phyloP scores from a whole-genome alignment of 2,113 vertebrate genomes.

The Tichodroma muraria region DNA sequence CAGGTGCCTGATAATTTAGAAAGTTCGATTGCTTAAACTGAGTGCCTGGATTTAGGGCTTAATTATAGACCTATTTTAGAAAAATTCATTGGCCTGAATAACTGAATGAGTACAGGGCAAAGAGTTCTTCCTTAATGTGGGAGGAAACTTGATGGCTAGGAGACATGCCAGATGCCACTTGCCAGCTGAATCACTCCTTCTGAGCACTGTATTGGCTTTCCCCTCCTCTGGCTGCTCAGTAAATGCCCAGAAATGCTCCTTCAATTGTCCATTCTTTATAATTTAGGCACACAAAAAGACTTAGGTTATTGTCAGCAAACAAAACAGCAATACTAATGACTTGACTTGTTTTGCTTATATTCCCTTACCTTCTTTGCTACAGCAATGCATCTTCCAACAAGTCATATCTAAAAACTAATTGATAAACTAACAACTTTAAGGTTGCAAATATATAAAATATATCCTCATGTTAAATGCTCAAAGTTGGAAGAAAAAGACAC shows the following conservation, averaged over 20 bases:
- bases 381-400: not conserved
- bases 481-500: not conserved
- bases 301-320: not conserved
- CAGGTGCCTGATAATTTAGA: not conserved
- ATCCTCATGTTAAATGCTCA: not conserved
- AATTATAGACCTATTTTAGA: not conserved
- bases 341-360: not conserved
- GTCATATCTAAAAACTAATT: not conserved
- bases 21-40: not conserved
- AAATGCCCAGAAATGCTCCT: not conserved
- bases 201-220: not conserved
- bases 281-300: not conserved
- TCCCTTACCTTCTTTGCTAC: not conserved
- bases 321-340: not conserved
- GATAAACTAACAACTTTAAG: not conserved
- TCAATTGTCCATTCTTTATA: not conserved
- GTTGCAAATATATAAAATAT: not conserved
- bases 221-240: not conserved
- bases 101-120: not conserved
- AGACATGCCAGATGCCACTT: not conserved
- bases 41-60: constrained; percentile 4
- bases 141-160: not conserved
- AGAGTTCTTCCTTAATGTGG: not conserved
- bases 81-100: not conserved
- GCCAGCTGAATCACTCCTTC: not conserved